phyloP scores from a whole-genome alignment of 2,113 vertebrate genomes.

The Ranitomeya imitator region DNA sequence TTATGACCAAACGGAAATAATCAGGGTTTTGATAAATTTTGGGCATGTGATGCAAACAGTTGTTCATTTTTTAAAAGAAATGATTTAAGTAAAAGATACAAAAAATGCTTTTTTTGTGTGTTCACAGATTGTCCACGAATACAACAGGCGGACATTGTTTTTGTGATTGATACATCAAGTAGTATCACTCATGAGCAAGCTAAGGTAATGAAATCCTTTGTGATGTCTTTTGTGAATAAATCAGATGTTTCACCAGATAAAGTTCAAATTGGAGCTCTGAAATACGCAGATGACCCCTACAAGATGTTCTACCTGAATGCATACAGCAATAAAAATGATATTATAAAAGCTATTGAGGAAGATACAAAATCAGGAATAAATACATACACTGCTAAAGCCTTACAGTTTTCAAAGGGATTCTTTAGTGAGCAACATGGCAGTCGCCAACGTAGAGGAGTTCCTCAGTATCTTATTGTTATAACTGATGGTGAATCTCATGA shows the following conservation, averaged over 20 bases:
- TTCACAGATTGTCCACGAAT: conserved; percentile 67
- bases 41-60: no score
- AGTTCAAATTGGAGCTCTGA: conserved; percentile 69
- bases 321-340: conserved; percentile 54
- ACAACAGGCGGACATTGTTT: conserved; percentile 69
- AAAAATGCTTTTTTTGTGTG: not conserved
- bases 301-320: conserved; percentile 63
- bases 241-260: conserved; percentile 65
- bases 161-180: conserved; percentile 70
- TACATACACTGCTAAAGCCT: conserved; percentile 64
- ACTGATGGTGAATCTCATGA: conserved; percentile 69
- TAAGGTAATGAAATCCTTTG: conserved; percentile 68
- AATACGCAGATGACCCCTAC: conserved; percentile 63
- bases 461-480: conserved; percentile 70
- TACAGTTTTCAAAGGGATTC: conserved; percentile 62
- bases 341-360: conserved; percentile 59
- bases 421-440: conserved; percentile 63
- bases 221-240: conserved; percentile 68
- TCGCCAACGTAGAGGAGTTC: conserved; percentile 62
- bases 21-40: not conserved
- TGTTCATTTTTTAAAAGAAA: no score
- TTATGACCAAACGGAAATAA: not conserved
- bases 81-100: not conserved
- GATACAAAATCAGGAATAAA: conserved; percentile 53
- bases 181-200: conserved; percentile 63